phyloP scores from a whole-genome alignment of 2,797 vertebrate species.

The Muraenolepis orangiensis region DNA sequence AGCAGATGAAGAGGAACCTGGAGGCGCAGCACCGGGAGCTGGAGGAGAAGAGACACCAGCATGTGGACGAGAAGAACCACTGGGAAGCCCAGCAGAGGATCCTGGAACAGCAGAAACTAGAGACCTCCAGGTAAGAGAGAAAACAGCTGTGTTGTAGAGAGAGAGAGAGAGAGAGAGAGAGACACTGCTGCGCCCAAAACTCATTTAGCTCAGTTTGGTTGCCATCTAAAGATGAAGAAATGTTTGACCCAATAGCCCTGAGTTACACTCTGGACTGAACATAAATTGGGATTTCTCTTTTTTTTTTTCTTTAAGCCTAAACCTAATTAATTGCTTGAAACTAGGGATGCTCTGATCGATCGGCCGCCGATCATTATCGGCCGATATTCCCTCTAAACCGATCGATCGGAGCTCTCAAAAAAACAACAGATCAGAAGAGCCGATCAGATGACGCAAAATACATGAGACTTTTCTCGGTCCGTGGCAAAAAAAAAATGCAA shows the following conservation, averaged over 20 bases:
- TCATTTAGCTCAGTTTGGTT: too few species aligned
- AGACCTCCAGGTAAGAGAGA: slow-evolving; percentile 80
- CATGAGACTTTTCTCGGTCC: too few species aligned
- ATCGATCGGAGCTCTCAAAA: too few species aligned
- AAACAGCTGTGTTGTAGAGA: too few species aligned
- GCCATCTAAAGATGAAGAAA: background rate
- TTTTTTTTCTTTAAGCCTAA: background rate
- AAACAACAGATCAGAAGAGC: too few species aligned
- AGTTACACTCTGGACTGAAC: background rate
- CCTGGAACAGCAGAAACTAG: slow-evolving; percentile 88
- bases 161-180: too few species aligned
- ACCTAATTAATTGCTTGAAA: background rate
- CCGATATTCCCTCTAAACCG: too few species aligned
- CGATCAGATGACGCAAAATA: too few species aligned
- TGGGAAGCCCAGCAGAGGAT: slow-evolving; percentile 91
- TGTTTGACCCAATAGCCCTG: background rate
- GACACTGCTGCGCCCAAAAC: background rate
- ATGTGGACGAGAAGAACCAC: slow-evolving; percentile 85
- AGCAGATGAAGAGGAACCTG: slow-evolving; percentile 99
- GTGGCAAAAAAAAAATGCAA: too few species aligned
- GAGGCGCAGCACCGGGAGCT: slow-evolving; percentile 95
- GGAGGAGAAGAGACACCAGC: slow-evolving; percentile 92
- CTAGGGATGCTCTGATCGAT: too few species aligned
- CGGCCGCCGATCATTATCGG: too few species aligned
- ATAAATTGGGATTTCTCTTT: background rate